phyloP scores from a whole-genome alignment of 2,888 invertebrate species.

The Drosophila sordidula region DNA sequence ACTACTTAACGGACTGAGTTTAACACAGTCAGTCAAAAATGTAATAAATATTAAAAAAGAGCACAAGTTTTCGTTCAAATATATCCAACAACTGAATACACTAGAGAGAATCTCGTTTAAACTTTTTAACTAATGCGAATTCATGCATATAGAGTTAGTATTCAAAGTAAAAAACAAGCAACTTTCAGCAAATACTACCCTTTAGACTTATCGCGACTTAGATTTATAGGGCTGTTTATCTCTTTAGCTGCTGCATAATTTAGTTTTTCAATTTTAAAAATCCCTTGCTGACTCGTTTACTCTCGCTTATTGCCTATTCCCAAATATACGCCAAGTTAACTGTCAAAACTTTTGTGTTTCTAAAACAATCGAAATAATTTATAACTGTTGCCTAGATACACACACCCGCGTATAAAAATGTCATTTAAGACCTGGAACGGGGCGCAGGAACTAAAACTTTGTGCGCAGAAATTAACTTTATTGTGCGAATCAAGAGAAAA shows the following conservation, averaged over 20 bases:
- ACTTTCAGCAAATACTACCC: background rate
- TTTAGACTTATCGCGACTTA: conserved; percentile 1
- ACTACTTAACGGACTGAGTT: too few species aligned
- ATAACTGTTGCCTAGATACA: conserved; percentile 49
- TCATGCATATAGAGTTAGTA: background rate
- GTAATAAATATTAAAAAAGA: background rate
- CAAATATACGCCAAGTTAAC: conserved; percentile 23
- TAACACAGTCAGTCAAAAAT: too few species aligned
- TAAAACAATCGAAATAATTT: conserved; percentile 72
- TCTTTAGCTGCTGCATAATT: conserved; percentile 25
- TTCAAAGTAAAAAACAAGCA: background rate
- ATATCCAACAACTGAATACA: background rate
- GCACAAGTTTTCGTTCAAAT: background rate
- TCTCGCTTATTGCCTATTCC: conserved; percentile 23
- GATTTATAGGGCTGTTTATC: conserved; percentile 18
- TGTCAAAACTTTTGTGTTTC: conserved; percentile 33
- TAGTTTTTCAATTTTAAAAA: conserved; percentile 34
- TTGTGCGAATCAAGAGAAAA: conserved; percentile 77
- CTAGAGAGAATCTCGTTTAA: too few species aligned
- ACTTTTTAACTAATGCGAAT: background rate
- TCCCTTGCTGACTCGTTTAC: conserved; percentile 4
- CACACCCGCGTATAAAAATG: conserved; percentile 56
- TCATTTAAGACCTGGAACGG: conserved; percentile 52
- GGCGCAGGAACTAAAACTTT: conserved; percentile 52
- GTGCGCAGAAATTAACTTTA: conserved; percentile 72